Base-by-base conservation (phyloP, 2,113 vertebrate genomes). In the Aegithalos caudatus region DNA sequence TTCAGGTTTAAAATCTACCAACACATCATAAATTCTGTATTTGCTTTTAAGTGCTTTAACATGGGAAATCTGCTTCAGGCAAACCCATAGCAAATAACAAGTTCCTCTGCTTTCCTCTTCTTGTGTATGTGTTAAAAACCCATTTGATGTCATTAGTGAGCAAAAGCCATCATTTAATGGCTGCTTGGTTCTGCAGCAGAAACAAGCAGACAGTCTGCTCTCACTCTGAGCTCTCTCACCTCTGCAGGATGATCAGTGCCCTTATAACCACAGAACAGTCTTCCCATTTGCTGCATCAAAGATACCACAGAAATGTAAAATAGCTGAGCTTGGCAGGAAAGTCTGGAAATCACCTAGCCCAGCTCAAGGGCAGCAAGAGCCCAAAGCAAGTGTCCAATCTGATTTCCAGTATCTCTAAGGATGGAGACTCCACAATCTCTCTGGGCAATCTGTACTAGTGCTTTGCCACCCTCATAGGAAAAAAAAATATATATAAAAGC, bases 1-100 rank as follows among this genome's bases (percentile, higher is more conserved):
- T 80, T 90, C 74, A 92, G 31, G 57, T 88, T 94, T 92, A 96
- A 94, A 96, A 94, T 70, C 87, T 65, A 92, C 88, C 0, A 2
- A 73, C 64, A 91, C 35, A 42, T 89, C 81, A 91, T 92, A 82
- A 95, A 94, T 86, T 95, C 74, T 88, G 2, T 50, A 95, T 88
- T 96, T 92, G 87, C 74, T 96, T 97, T 94, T 86, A 94, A 91
- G 91, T 74, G 81, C 67, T 95, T 94, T 90, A 91, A 92, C 42
- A 71, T 28, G 47, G 70, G 54, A 94, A 93, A 90, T 70, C 47
- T 88, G 74, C 92, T 96, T 82, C 74, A 70, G 92, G 92, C 77
- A 7, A 92, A 60, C 27, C 19, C 60, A 44, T 19, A 81, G 72
- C 78, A 89, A 81, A 66, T 54, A 92, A 85, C 3, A 9, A 77